phyloP scores from a whole-genome alignment of 2,113 vertebrate genomes.

The Eolophus roseicapilla region DNA sequence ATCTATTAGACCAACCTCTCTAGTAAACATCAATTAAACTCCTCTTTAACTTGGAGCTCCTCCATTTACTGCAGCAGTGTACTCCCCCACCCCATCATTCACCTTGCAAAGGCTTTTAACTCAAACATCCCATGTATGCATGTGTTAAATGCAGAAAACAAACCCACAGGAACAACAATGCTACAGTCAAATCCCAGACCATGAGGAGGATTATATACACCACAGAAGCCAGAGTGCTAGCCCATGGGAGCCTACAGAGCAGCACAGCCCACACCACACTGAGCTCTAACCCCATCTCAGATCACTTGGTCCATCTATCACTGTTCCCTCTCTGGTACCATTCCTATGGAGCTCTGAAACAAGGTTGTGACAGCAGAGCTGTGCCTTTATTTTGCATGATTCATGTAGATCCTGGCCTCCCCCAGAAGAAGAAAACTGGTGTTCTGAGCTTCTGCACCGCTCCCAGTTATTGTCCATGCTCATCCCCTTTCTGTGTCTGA shows the following conservation, averaged over 20 bases:
- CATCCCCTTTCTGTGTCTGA: background rate
- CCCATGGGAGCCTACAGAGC: background rate
- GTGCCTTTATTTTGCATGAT: background rate
- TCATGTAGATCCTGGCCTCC: background rate
- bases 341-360: background rate
- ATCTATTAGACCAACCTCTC: background rate
- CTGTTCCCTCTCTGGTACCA: background rate
- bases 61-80: background rate
- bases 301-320: background rate
- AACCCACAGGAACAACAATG: background rate
- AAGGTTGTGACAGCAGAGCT: background rate
- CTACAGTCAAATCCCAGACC: background rate
- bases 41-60: background rate
- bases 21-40: background rate
- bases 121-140: accelerated
- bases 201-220: background rate
- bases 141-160: background rate
- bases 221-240: accelerated
- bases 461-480: background rate
- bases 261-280: accelerated
- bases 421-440: background rate
- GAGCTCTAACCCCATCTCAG: too few species aligned
- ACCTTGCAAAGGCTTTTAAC: background rate
- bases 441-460: background rate
- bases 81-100: background rate